Conservation (phyloP, 2,888 invertebrate genomes). For the Dioctria linearis region DNA sequence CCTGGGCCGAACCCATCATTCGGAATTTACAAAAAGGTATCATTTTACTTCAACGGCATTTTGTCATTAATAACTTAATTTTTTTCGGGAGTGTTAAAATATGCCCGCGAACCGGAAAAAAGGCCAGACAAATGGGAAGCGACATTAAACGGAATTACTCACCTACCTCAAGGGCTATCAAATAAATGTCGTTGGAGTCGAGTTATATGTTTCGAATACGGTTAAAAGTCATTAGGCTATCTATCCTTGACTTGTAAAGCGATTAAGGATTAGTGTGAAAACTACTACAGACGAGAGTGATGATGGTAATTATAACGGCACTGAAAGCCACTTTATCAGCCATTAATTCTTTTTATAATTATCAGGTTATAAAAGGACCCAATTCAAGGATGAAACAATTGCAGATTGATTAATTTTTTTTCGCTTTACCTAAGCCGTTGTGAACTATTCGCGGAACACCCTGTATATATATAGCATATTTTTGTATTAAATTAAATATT, state of each 20-base stretch:
- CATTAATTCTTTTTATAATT: neutral
- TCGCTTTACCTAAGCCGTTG: too few relatives aligned
- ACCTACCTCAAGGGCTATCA: conserved; percentile 23
- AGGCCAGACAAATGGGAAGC: conserved; percentile 9
- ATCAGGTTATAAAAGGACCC: neutral
- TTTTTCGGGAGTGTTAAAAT: neutral
- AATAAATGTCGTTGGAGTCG: conserved; percentile 22
- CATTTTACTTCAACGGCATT: neutral
- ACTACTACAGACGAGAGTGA: neutral
- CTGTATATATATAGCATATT: too few relatives aligned
- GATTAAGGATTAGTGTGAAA: neutral
- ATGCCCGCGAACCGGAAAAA: neutral
- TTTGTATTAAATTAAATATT: too few relatives aligned
- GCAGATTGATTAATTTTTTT: too few relatives aligned
- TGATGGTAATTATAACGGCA: neutral
- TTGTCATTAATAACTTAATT: conserved; percentile 27
- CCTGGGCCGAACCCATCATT: neutral
- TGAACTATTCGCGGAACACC: too few relatives aligned
- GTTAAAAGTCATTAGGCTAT: conserved; percentile 28
- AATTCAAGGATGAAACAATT: neutral
- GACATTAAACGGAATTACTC: conserved; percentile 37
- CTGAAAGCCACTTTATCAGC: neutral
- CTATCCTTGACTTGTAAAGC: neutral
- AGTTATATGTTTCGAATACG: neutral
- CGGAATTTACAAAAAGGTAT: conserved; percentile 15